These are phyloP conservation scores for Drosophila koepferae DNA, from an alignment of 2,888 invertebrate genomes.

Conservation along the genomic window DNA sequence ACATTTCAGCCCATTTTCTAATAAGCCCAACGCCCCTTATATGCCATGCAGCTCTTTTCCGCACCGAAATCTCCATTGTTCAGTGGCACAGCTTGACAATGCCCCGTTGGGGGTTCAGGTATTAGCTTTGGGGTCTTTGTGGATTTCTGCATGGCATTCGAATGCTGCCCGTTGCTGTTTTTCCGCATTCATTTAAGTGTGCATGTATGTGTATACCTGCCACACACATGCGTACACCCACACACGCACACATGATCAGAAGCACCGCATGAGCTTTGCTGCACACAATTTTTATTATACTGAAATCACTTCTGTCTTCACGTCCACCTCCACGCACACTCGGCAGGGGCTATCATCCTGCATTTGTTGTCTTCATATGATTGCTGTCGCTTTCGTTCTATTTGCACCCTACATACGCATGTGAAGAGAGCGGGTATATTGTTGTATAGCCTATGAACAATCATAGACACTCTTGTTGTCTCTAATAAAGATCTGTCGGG, in stretches of 20 bases:
- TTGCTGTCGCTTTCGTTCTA: neutral
- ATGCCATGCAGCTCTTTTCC: neutral
- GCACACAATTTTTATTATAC: slow-evolving; percentile 4
- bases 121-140: slow-evolving; percentile 8
- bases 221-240: slow-evolving; percentile 4
- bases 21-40: too few species aligned
- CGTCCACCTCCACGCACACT: neutral
- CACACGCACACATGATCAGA: slow-evolving; percentile 1
- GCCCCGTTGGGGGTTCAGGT: slow-evolving; percentile 5
- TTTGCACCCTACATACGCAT: neutral
- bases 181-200: neutral
- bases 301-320: slow-evolving; percentile 8
- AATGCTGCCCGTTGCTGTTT: slow-evolving; percentile 8
- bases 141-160: slow-evolving; percentile 7
- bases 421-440: neutral
- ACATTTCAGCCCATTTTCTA: neutral
- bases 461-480: too few species aligned
- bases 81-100: neutral
- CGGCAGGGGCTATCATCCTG: neutral
- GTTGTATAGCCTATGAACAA: too few species aligned
- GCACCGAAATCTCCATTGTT: neutral
- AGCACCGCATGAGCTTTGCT: neutral
- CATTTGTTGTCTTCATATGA: slow-evolving; percentile 8
- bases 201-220: neutral
- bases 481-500: too few species aligned